Evolutionary conservation across 1,140 invertebrate species (phyloP).

Genomic region (Battus philenor): DNA sequence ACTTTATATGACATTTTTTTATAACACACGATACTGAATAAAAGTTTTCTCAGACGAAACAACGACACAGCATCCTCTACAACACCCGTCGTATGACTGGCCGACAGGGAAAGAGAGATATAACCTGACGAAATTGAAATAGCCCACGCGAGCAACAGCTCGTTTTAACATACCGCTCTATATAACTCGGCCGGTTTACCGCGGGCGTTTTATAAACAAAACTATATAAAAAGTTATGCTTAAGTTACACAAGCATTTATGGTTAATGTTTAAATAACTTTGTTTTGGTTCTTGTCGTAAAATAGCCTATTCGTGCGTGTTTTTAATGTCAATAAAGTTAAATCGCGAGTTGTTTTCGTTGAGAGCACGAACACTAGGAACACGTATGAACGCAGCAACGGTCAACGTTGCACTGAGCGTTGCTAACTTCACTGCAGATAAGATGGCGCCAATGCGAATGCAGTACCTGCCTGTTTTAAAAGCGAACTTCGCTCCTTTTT

Average conservation of each 20-base stretch:
- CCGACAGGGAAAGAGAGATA: conserved; percentile 39
- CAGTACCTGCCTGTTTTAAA: conserved; percentile 11
- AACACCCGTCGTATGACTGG: conserved; percentile 41
- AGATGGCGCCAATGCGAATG: background rate
- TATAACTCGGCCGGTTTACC: conserved; percentile 40
- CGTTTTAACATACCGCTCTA: conserved; percentile 33
- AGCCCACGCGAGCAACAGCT: conserved; percentile 27
- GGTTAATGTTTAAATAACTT: conserved; percentile 40
- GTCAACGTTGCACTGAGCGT: conserved; percentile 2
- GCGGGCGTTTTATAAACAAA: conserved; percentile 49
- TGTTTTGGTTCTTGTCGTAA: conserved; percentile 38
- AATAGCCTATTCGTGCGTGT: conserved; percentile 44
- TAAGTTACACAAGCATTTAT: conserved; percentile 36
- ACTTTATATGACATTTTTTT: conserved; percentile 35
- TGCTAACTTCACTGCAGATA: conserved; percentile 20
- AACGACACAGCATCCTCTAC: conserved; percentile 33
- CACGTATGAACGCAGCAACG: conserved; percentile 5
- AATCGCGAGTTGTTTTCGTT: conserved; percentile 45
- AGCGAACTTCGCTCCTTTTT: background rate
- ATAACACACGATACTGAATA: conserved; percentile 38
- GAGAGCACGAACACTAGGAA: conserved; percentile 41
- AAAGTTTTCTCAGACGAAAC: conserved; percentile 50
- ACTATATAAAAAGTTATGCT: conserved; percentile 48
- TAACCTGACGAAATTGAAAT: conserved; percentile 52
- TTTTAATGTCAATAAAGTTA: conserved; percentile 46